Evolutionary conservation across 2,113 vertebrate species (phyloP).

Genomic region (Puffinus mauretanicus): DNA sequence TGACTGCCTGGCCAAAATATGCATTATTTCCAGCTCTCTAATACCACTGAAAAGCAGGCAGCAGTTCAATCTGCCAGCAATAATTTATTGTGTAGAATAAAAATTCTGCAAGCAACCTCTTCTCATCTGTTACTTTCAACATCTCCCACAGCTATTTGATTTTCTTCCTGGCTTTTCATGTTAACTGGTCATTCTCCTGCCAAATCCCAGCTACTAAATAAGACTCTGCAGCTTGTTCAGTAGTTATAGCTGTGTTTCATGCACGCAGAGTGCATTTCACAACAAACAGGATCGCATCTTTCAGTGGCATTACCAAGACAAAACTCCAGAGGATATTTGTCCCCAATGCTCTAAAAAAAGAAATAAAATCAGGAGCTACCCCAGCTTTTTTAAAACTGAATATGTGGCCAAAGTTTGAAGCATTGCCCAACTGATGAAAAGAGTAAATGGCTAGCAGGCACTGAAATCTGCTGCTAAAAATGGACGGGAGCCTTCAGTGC

Average conservation of each 20-base stretch:
- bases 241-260: not conserved
- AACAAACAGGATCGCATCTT: not conserved
- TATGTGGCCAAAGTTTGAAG: not conserved
- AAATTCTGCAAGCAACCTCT: not conserved
- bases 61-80: not conserved
- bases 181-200: slow-evolving; percentile 18
- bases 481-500: not conserved
- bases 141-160: slow-evolving; percentile 24
- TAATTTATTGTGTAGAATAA: not conserved
- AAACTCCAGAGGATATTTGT: not conserved
- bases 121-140: slow-evolving; percentile 37
- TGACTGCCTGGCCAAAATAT: not conserved
- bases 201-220: not conserved
- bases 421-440: not conserved
- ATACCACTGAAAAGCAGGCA: not conserved
- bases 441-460: not conserved
- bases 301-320: not conserved
- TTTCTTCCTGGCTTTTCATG: slow-evolving; percentile 35
- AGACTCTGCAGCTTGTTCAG: not conserved
- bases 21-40: not conserved
- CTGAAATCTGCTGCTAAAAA: not conserved
- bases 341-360: not conserved
- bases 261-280: not conserved
- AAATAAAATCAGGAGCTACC: not conserved
- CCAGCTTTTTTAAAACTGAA: not conserved